phyloP scores from a whole-genome alignment of 2,797 vertebrate genomes.

The Esox masquinongy region DNA sequence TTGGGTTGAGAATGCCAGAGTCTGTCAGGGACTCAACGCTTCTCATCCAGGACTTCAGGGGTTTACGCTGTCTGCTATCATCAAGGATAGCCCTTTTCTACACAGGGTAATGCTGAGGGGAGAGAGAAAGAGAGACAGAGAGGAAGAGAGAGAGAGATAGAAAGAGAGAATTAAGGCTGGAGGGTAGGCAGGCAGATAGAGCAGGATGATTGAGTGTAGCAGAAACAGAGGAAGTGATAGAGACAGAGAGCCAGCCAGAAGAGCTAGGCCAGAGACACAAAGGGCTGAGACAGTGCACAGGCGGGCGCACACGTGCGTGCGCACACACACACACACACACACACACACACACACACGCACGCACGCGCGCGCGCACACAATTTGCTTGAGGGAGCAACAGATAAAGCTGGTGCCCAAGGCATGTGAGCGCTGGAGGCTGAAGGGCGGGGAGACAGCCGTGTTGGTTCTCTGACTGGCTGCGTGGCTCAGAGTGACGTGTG shows the following conservation, averaged over 20 bases:
- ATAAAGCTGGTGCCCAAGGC: constrained; percentile 53
- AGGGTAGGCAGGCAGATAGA: constrained; percentile 46
- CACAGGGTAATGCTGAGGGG: not conserved
- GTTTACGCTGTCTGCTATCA: constrained; percentile 48
- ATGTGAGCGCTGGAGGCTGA: constrained; percentile 37
- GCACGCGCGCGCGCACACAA: constrained; percentile 2
- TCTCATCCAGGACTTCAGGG: constrained; percentile 35
- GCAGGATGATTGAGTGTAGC: constrained; percentile 64
- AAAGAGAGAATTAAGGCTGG: constrained; percentile 6
- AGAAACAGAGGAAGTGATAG: constrained; percentile 78
- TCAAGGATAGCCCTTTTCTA: constrained; percentile 24
- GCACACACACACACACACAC: constrained; percentile 9
- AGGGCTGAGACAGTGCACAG: constrained; percentile 49
- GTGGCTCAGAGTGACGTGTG: constrained; percentile 82
- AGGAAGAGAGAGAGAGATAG: constrained; percentile 22
- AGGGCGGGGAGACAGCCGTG: constrained; percentile 49
- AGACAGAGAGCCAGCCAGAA: constrained; percentile 73
- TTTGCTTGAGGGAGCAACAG: constrained; percentile 39
- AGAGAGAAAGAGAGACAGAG: constrained; percentile 30
- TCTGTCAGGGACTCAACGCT: constrained; percentile 11
- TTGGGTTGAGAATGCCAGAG: constrained; percentile 54
- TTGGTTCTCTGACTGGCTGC: constrained; percentile 61
- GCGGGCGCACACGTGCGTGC: constrained; percentile 16
- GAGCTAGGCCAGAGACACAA: constrained; percentile 69
- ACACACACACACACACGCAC: constrained; percentile 18